Evolutionary conservation across 2,797 vertebrate genomes (phyloP).

Genomic region (Limnodromus scolopaceus): DNA sequence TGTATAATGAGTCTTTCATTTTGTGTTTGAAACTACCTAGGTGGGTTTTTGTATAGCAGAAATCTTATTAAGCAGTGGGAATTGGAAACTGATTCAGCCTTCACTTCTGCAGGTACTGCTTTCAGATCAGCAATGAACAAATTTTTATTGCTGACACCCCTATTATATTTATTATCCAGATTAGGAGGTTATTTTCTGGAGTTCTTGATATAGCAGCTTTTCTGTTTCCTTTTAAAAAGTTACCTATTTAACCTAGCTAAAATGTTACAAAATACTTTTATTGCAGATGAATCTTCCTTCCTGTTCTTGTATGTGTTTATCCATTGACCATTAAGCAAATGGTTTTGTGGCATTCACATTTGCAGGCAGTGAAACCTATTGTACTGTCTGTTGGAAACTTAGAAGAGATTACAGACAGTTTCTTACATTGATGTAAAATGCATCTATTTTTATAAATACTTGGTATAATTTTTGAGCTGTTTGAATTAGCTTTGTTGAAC

Average conservation of each 20-base stretch:
- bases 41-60: neutral
- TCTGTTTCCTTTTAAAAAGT: neutral
- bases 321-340: neutral
- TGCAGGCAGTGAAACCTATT: neutral
- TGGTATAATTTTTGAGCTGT: neutral
- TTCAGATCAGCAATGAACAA: slow-evolving; percentile 31
- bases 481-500: neutral
- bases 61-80: neutral
- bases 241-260: neutral
- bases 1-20: slow-evolving; percentile 44
- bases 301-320: neutral
- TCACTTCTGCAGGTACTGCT: neutral
- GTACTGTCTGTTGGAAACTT: neutral
- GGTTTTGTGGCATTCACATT: neutral
- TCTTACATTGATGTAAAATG: neutral
- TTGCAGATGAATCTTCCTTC: neutral
- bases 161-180: slow-evolving; percentile 1
- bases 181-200: slow-evolving; percentile 37
- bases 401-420: neutral
- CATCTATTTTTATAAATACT: neutral
- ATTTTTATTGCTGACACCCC: neutral
- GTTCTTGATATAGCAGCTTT: neutral
- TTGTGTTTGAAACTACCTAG: slow-evolving; percentile 37
- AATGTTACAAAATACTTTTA: neutral
- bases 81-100: slow-evolving; percentile 26